phyloP scores from a whole-genome alignment of 2,113 vertebrate genomes.

The Nycticebus coucang region DNA sequence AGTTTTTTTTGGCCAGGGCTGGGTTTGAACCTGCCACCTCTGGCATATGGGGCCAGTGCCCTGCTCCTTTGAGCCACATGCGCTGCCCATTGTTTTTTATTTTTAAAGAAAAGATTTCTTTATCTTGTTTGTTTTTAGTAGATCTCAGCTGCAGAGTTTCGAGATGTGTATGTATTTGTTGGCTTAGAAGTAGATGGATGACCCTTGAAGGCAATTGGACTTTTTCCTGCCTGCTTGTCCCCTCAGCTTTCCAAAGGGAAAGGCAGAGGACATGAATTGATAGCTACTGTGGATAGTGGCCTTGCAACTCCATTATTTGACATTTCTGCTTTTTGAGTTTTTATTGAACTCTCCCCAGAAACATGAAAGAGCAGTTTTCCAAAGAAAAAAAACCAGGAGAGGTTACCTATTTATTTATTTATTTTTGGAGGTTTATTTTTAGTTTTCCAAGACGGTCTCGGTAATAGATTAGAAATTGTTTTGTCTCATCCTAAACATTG shows the following conservation, averaged over 20 bases:
- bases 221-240: not conserved
- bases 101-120: conserved; percentile 28
- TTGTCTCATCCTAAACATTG: not conserved
- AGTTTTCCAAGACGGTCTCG: not conserved
- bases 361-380: not conserved
- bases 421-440: not conserved
- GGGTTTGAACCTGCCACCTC: too few species aligned
- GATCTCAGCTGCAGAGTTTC: not conserved
- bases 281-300: not conserved
- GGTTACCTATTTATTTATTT: not conserved
- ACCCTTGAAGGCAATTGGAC: not conserved
- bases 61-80: too few species aligned
- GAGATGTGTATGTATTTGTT: not conserved
- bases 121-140: not conserved
- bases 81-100: not conserved
- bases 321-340: conserved; percentile 4
- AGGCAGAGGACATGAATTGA: not conserved
- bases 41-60: too few species aligned
- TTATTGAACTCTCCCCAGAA: not conserved
- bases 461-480: not conserved
- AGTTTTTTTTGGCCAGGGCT: too few species aligned
- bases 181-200: not conserved
- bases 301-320: not conserved
- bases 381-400: not conserved
- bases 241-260: conserved; percentile 9